Conservation (phyloP, 2,797 vertebrate species). For the Novumbra hubbsi region DNA sequence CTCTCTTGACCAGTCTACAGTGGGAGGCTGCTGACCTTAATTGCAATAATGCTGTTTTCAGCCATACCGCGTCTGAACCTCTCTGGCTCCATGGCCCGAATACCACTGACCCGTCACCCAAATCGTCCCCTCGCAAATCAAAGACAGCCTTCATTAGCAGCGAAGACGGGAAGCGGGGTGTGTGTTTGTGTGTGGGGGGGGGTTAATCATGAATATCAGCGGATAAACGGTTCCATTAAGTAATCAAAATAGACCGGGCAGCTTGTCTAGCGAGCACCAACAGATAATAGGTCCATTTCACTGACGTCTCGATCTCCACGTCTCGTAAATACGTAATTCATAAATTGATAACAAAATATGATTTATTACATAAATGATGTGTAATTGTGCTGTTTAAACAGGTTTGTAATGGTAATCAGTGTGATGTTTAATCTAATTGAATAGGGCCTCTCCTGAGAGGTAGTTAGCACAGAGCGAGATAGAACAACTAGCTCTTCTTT, state of each 20-base stretch:
- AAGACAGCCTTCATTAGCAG: slow-evolving; percentile 17
- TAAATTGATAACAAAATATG: slow-evolving; percentile 83
- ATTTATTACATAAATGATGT: slow-evolving; percentile 88
- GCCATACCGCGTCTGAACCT: slow-evolving; percentile 39
- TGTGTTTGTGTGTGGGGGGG: slow-evolving; percentile 12
- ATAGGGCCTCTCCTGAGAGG: slow-evolving; percentile 85
- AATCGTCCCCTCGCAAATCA: slow-evolving; percentile 29
- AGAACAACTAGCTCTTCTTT: slow-evolving; percentile 77
- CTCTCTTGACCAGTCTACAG: slow-evolving; percentile 59
- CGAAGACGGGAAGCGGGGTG: too few species aligned
- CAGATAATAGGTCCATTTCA: background rate
- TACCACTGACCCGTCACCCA: slow-evolving; percentile 39
- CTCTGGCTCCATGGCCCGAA: slow-evolving; percentile 43
- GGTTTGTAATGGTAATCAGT: slow-evolving; percentile 86
- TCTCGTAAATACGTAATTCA: slow-evolving; percentile 64
- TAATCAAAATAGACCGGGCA: slow-evolving; percentile 34
- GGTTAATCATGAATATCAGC: slow-evolving; percentile 12
- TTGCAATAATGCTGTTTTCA: slow-evolving; percentile 67
- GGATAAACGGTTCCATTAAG: slow-evolving; percentile 44
- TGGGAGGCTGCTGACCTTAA: slow-evolving; percentile 69
- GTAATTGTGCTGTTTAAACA: slow-evolving; percentile 88
- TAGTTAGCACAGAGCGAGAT: slow-evolving; percentile 86
- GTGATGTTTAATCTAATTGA: slow-evolving; percentile 84
- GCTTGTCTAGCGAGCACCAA: slow-evolving; percentile 14
- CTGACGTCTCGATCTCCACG: background rate